Evolutionary conservation across 2,888 invertebrate genomes (phyloP).

Genomic region (Tupiocoris notatus): DNA sequence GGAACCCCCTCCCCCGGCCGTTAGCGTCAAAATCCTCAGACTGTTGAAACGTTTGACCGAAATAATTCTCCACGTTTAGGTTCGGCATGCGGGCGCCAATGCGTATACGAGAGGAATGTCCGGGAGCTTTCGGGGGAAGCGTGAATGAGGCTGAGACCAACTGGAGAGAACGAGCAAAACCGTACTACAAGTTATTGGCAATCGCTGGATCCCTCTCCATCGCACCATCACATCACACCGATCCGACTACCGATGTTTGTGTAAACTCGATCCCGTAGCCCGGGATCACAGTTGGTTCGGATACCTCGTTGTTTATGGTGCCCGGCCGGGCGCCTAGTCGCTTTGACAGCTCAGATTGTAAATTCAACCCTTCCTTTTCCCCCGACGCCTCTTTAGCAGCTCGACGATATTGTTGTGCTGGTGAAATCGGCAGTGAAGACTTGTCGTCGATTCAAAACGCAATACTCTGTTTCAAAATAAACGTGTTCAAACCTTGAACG

Average conservation of each 20-base stretch:
- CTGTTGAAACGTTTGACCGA: background rate
- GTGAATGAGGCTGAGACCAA: background rate
- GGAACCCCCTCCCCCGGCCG: too few relatives aligned
- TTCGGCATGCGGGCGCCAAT: background rate
- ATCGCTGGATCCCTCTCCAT: background rate
- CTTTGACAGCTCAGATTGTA: background rate
- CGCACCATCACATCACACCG: too few relatives aligned
- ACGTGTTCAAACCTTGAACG: background rate
- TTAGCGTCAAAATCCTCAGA: background rate
- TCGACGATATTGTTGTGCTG: background rate
- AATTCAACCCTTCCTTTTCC: background rate
- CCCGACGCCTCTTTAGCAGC: too few relatives aligned
- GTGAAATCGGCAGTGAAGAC: background rate
- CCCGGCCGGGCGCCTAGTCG: background rate
- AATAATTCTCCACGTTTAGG: background rate
- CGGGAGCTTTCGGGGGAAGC: background rate
- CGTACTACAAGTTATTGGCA: background rate
- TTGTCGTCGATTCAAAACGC: background rate
- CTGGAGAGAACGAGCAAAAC: background rate
- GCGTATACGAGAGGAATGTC: background rate
- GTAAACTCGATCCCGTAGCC: background rate
- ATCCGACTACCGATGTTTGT: too few relatives aligned
- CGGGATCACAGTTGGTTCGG: background rate
- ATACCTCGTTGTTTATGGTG: background rate
- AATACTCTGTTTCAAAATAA: background rate